These are phyloP conservation scores for Bagarius yarrelli DNA, from an alignment of 2,113 vertebrate species.

Conservation along the genomic window DNA sequence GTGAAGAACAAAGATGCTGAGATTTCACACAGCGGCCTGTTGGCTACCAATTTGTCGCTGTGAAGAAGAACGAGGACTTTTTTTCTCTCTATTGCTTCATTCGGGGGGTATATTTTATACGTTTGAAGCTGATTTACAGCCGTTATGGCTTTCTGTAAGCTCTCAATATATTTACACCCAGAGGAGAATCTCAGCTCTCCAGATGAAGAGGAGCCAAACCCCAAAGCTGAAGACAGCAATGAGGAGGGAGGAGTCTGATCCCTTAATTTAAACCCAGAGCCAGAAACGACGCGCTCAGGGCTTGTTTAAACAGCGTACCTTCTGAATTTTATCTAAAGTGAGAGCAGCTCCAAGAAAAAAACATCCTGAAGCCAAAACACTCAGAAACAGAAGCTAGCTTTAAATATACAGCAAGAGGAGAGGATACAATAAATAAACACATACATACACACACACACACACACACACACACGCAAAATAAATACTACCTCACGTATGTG, in stretches of 20 bases:
- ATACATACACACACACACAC: too few relatives aligned
- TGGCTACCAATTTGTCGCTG: background rate
- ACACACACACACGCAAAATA: too few relatives aligned
- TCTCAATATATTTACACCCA: background rate
- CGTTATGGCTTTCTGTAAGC: conserved; percentile 1
- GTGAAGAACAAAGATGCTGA: background rate
- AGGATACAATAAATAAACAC: too few relatives aligned
- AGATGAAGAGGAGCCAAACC: background rate
- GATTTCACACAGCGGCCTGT: background rate
- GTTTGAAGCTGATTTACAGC: background rate
- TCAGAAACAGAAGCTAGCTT: background rate
- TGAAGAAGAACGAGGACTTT: background rate
- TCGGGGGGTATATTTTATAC: background rate
- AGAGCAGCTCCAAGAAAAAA: background rate
- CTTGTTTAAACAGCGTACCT: background rate
- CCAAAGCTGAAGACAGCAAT: background rate
- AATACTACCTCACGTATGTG: too few relatives aligned
- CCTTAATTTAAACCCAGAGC: background rate
- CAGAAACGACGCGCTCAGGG: background rate
- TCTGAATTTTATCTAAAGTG: background rate
- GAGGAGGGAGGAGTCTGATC: background rate
- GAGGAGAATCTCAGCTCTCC: background rate
- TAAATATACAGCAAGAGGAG: background rate
- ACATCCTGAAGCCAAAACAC: conserved; percentile 1
- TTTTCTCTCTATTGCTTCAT: conserved; percentile 19